These are phyloP conservation scores for Mormyrus hasselquistii DNA, from an alignment of 2,797 vertebrate species.

Conservation along the genomic window DNA sequence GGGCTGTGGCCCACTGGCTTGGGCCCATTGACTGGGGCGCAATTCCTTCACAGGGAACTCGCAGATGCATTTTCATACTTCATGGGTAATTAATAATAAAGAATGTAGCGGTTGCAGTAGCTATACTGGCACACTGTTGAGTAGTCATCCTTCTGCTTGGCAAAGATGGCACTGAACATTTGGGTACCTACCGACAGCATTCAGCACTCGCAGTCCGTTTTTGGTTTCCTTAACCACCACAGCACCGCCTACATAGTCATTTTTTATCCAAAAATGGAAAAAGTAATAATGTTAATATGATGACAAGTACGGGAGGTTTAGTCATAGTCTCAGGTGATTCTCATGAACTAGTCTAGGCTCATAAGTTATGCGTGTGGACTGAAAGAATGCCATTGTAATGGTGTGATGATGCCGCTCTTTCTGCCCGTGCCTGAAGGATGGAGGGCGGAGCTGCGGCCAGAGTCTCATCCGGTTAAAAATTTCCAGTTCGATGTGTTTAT, in stretches of 20 bases:
- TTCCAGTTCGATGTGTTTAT: constrained; percentile 86
- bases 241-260: not conserved
- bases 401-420: not conserved
- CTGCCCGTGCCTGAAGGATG: constrained; percentile 55
- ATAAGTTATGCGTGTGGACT: constrained; percentile 9
- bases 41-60: not conserved
- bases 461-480: constrained; percentile 55
- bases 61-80: not conserved
- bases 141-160: not conserved
- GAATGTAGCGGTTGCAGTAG: not conserved
- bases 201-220: not conserved
- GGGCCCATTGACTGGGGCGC: not conserved
- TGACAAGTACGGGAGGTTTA: not conserved
- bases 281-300: not conserved
- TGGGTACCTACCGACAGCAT: not conserved
- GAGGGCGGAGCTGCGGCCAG: constrained; percentile 70
- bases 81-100: not conserved
- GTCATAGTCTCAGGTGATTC: not conserved
- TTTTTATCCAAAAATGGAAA: not conserved
- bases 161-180: not conserved
- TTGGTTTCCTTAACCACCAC: not conserved
- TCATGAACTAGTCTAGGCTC: not conserved
- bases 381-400: not conserved
- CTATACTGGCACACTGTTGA: not conserved
- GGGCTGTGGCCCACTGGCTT: not conserved